A percentile compares a stretch with the other conserved stretches of the same genome.
These are phyloP conservation scores for Martes martes DNA, from an alignment of 2,113 vertebrate genomes.

Conservation along the genomic window DNA sequence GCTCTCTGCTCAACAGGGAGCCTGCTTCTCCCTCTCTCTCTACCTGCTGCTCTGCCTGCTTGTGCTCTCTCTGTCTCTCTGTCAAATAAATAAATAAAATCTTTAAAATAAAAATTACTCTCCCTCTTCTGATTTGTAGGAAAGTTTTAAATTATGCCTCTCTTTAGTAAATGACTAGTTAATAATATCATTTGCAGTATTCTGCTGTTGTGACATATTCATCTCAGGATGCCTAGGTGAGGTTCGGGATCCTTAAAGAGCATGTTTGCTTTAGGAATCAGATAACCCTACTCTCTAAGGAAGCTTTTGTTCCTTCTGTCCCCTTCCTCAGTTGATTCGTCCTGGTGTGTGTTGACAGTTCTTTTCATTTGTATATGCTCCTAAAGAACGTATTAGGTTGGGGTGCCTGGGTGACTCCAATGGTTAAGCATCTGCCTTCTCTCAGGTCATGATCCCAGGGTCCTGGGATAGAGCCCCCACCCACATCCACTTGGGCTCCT, in stretches of 20 bases:
- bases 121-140: not conserved
- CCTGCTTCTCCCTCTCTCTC: too few species aligned
- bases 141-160: not conserved
- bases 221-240: not conserved
- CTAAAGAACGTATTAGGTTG: not conserved
- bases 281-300: not conserved
- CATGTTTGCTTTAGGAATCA: fast-evolving
- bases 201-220: fast-evolving
- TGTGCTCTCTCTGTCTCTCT: too few species aligned
- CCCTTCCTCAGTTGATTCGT: not conserved
- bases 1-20: too few species aligned
- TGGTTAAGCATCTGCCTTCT: too few species aligned
- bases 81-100: too few species aligned
- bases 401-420: too few species aligned
- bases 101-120: not conserved
- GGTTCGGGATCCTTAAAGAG: not conserved
- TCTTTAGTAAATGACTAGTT: not conserved
- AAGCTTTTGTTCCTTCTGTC: not conserved
- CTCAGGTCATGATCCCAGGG: too few species aligned
- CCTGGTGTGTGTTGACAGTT: not conserved
- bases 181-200: not conserved
- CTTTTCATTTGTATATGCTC: not conserved
- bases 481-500: too few species aligned
- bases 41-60: too few species aligned
- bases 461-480: too few species aligned